Percentiles rank a stretch among this genome's conserved stretches.
Evolutionary conservation across 2,888 invertebrate species (phyloP).

Genomic region (Herminia tarsipennalis): DNA sequence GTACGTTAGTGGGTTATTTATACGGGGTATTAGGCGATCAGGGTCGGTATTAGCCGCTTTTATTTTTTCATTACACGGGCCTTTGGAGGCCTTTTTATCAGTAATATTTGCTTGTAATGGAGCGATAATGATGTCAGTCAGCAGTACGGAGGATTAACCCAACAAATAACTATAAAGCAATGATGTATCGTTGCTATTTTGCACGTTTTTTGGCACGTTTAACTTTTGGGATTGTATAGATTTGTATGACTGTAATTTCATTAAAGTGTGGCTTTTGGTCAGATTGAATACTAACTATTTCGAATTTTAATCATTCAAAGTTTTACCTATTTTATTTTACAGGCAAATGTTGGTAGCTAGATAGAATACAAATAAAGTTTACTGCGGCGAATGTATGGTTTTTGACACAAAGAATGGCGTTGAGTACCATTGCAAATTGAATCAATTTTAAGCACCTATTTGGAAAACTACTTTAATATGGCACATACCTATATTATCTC

Average conservation of each 20-base stretch:
- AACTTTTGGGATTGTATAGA: conserved; percentile 21
- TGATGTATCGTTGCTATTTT: conserved; percentile 33
- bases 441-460: no score
- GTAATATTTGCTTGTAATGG: conserved; percentile 43
- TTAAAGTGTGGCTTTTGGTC: conserved; percentile 7
- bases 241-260: conserved; percentile 18
- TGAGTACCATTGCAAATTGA: no score
- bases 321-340: no score
- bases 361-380: no score
- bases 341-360: no score
- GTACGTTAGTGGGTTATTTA: conserved; percentile 49
- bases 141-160: conserved; percentile 31
- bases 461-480: no score
- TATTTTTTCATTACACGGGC: conserved; percentile 45
- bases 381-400: no score
- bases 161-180: conserved; percentile 30
- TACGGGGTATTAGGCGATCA: conserved; percentile 43
- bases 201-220: conserved; percentile 2
- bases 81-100: conserved; percentile 38
- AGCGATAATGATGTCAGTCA: conserved; percentile 35
- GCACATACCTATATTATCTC: no score
- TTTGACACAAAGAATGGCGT: no score
- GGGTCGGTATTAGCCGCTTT: conserved; percentile 40
- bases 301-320: no score
- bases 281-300: no score